Conservation (phyloP, 1,140 invertebrate genomes). For the Lepidostoma basale region DNA sequence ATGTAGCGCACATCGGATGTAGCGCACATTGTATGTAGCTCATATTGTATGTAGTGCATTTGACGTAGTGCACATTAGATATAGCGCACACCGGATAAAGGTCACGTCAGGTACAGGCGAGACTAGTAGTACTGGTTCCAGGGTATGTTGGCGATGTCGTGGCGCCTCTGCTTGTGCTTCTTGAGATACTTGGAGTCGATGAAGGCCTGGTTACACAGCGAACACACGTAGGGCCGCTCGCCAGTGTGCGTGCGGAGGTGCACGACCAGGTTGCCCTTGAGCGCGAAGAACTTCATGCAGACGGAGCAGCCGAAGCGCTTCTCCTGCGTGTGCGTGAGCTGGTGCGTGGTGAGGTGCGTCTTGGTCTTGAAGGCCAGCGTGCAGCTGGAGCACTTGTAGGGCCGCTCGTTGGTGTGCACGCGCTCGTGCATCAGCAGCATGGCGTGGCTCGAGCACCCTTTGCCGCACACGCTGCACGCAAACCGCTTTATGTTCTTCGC, state of each 20-base stretch:
- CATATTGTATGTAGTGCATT: too few relatives aligned
- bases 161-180: conserved; percentile 59
- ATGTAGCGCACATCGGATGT: too few relatives aligned
- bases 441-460: conserved; percentile 60
- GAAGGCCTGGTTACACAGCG: conserved; percentile 65
- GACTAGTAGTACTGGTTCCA: conserved; percentile 49
- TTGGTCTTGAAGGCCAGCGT: conserved; percentile 62
- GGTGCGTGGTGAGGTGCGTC: conserved; percentile 62
- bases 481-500: conserved; percentile 51
- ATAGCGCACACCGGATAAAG: too few relatives aligned
- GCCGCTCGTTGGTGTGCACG: conserved; percentile 62
- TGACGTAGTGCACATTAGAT: too few relatives aligned
- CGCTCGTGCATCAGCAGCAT: conserved; percentile 64
- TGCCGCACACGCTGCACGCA: conserved; percentile 55
- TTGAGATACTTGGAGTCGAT: conserved; percentile 62
- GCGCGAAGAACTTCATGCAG: conserved; percentile 60
- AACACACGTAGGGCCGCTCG: conserved; percentile 68
- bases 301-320: conserved; percentile 62
- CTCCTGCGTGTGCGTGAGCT: conserved; percentile 61
- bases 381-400: conserved; percentile 61
- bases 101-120: too few relatives aligned
- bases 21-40: too few relatives aligned
- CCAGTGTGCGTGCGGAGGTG: conserved; percentile 63
- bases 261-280: conserved; percentile 58
- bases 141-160: conserved; percentile 56